phyloP scores from a whole-genome alignment of 2,113 vertebrate species.

The Varanus komodoensis region DNA sequence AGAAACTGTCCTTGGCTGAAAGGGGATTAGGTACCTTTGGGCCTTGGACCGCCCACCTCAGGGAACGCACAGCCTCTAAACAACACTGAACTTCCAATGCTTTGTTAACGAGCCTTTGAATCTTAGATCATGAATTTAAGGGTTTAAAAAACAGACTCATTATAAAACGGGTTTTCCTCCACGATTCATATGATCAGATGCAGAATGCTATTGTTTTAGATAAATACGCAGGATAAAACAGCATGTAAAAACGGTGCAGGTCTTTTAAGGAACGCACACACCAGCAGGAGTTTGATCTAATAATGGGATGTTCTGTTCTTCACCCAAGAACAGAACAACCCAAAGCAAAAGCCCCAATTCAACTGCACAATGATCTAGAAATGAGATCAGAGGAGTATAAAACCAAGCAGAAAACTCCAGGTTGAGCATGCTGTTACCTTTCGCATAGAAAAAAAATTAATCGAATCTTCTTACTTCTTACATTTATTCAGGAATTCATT shows the following conservation, averaged over 20 bases:
- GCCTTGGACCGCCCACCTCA: no score
- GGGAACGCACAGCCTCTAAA: neutral
- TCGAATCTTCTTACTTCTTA: rapidly evolving
- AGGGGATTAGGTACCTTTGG: neutral
- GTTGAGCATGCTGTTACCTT: neutral
- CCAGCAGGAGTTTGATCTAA: neutral
- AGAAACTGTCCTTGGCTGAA: neutral
- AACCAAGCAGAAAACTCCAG: neutral
- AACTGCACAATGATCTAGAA: neutral
- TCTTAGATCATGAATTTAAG: no score
- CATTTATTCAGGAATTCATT: neutral
- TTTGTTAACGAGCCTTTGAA: no score
- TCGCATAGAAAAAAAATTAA: neutral
- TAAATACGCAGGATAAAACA: neutral
- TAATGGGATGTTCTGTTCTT: neutral
- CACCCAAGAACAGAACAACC: no score
- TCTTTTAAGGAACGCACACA: neutral
- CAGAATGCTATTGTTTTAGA: neutral
- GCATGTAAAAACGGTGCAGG: neutral
- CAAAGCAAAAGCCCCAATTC: no score
- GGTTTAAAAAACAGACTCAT: no score
- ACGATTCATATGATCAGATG: neutral
- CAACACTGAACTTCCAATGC: no score
- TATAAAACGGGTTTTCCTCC: neutral
- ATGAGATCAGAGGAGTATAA: neutral